These are phyloP conservation scores for Xiphorhynchus elegans DNA, from an alignment of 2,113 vertebrate genomes.

Conservation along the genomic window DNA sequence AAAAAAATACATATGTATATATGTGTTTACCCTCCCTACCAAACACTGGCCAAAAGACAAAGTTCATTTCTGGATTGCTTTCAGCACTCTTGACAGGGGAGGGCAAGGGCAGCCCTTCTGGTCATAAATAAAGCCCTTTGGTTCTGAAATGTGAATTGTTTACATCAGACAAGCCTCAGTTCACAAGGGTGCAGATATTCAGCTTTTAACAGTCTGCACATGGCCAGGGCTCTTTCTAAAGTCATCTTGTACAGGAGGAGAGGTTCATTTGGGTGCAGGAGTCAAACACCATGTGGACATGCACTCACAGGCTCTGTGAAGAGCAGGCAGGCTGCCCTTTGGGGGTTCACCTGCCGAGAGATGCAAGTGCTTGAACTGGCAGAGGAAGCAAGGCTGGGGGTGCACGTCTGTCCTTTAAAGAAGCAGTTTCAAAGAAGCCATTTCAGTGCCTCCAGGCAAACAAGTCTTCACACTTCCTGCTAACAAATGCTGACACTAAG, in stretches of 20 bases:
- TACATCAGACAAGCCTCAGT: slow-evolving; percentile 15
- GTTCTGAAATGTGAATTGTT: slow-evolving; percentile 51
- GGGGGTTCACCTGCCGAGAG: background rate
- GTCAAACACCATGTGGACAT: background rate
- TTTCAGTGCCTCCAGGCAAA: background rate
- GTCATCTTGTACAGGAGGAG: background rate
- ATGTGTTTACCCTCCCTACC: background rate
- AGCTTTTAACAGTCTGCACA: background rate
- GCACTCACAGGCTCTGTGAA: background rate
- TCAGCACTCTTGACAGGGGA: slow-evolving; percentile 22
- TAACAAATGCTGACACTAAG: background rate
- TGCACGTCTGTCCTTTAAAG: background rate
- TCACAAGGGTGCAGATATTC: background rate
- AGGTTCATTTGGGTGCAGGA: background rate
- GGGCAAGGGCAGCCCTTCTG: background rate
- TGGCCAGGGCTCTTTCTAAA: background rate
- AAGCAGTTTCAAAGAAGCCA: background rate
- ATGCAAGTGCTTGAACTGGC: background rate
- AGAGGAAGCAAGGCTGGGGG: background rate
- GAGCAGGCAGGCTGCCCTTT: background rate
- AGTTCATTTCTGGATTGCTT: slow-evolving; percentile 23
- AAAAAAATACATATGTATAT: background rate
- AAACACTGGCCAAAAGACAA: slow-evolving; percentile 31
- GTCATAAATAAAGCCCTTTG: slow-evolving; percentile 21
- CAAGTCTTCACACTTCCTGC: background rate